Conservation (phyloP, 1,140 invertebrate genomes). For the Drosophila persimilis region DNA sequence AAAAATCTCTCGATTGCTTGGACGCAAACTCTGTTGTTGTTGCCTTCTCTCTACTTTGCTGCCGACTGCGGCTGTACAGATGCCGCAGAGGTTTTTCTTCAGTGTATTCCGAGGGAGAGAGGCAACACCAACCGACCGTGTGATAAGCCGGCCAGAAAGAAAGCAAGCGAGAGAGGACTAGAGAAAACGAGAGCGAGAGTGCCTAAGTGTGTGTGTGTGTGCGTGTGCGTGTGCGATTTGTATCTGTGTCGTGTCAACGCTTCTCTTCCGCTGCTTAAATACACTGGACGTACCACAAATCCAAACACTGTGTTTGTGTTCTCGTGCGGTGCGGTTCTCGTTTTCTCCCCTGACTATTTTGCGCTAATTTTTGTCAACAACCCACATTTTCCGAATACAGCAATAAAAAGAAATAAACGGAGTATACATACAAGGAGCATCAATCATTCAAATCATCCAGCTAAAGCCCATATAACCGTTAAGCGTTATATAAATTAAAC, state of each 20-base stretch:
- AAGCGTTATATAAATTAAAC: conserved; percentile 61
- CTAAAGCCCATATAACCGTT: conserved; percentile 42
- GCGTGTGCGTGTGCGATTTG: conserved; percentile 1
- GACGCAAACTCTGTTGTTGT: conserved; percentile 63
- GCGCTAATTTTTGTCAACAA: conserved; percentile 77
- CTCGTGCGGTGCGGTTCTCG: conserved; percentile 77
- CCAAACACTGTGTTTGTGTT: conserved; percentile 76
- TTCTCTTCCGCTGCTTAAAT: conserved; percentile 57
- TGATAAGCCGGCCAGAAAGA: conserved; percentile 7
- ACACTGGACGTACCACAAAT: conserved; percentile 57
- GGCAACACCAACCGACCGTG: conserved; percentile 37
- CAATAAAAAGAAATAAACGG: conserved; percentile 52
- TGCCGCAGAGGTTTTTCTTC: conserved; percentile 67
- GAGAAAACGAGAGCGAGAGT: conserved; percentile 43
- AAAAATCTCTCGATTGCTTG: conserved; percentile 49
- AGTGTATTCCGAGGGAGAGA: conserved; percentile 65
- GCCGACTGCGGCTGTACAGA: conserved; percentile 72
- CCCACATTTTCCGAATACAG: conserved; percentile 52
- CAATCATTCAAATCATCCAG: conserved; percentile 9
- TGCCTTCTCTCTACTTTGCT: conserved; percentile 73
- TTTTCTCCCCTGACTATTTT: conserved; percentile 59
- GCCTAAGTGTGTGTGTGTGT: conserved; percentile 18
- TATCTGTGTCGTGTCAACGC: conserved; percentile 2
- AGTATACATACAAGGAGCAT: conserved; percentile 31
- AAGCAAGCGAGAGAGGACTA: conserved; percentile 15